Percentiles rank a stretch among this genome's conserved stretches.
Evolutionary conservation across 2,797 vertebrate genomes (phyloP).

Genomic region (Leptatherina wallacei): DNA sequence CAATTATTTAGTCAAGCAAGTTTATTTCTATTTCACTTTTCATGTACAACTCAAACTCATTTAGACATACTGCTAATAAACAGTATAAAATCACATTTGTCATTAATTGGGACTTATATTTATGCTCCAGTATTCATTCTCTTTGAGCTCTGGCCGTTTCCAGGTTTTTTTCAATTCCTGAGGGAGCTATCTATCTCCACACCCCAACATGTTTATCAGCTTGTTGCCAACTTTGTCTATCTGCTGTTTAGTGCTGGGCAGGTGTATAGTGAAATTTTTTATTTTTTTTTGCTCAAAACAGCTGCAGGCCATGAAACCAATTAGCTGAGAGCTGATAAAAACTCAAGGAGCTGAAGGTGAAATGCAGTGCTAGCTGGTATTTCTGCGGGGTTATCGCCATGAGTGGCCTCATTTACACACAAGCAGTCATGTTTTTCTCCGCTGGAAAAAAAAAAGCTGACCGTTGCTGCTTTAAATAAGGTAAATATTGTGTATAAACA

Average conservation of each 20-base stretch:
- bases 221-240: neutral
- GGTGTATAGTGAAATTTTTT: neutral
- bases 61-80: neutral
- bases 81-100: neutral
- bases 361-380: neutral
- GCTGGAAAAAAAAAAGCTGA: neutral
- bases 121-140: neutral
- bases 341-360: neutral
- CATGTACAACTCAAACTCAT: neutral
- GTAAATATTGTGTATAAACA: neutral
- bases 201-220: neutral
- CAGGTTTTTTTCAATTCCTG: neutral
- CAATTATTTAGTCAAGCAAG: neutral
- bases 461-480: neutral
- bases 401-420: neutral
- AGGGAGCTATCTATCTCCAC: neutral
- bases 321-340: slow-evolving; percentile 26
- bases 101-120: neutral
- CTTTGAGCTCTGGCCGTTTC: neutral
- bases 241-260: slow-evolving; percentile 1
- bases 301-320: slow-evolving; percentile 8
- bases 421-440: neutral
- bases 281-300: slow-evolving; percentile 14
- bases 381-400: neutral
- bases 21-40: neutral